Percentiles rank a stretch among this genome's conserved stretches.
These are phyloP conservation scores for Darevskia mixta DNA, from an alignment of 2,797 vertebrate genomes.

Conservation along the genomic window DNA sequence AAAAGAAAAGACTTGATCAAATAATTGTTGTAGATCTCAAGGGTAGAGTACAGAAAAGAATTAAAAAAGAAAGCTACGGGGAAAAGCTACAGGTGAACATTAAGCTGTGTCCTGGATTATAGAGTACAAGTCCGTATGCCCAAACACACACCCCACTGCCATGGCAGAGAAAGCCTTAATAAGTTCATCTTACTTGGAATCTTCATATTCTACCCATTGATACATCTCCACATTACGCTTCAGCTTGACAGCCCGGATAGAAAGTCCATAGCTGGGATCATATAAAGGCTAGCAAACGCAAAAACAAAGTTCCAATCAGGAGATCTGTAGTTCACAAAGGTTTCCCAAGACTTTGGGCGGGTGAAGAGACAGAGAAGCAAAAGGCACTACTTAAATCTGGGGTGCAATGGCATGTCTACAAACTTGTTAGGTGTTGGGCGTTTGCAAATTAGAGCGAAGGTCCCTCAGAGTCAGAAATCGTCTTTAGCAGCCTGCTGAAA, in stretches of 20 bases:
- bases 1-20: not conserved
- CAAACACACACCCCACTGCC: not conserved
- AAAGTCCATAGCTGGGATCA: conserved; percentile 93
- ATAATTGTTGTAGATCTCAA: not conserved
- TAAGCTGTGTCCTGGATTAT: not conserved
- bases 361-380: not conserved
- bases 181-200: conserved; percentile 86
- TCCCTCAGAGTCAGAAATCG: not conserved
- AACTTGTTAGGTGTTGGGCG: not conserved
- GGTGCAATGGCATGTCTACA: too few relatives aligned
- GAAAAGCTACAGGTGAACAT: not conserved
- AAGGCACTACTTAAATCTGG: not conserved
- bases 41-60: not conserved
- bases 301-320: not conserved
- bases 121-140: not conserved
- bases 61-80: not conserved
- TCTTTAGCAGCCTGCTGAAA: not conserved
- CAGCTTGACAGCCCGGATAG: conserved; percentile 91
- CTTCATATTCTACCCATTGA: conserved; percentile 94
- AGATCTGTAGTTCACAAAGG: not conserved
- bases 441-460: not conserved
- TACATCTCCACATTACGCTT: conserved; percentile 96
- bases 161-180: not conserved
- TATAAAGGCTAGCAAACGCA: conserved; percentile 85
- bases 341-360: not conserved